These are phyloP conservation scores for Baronia brevicornis DNA, from an alignment of 2,888 invertebrate species.

Conservation along the genomic window DNA sequence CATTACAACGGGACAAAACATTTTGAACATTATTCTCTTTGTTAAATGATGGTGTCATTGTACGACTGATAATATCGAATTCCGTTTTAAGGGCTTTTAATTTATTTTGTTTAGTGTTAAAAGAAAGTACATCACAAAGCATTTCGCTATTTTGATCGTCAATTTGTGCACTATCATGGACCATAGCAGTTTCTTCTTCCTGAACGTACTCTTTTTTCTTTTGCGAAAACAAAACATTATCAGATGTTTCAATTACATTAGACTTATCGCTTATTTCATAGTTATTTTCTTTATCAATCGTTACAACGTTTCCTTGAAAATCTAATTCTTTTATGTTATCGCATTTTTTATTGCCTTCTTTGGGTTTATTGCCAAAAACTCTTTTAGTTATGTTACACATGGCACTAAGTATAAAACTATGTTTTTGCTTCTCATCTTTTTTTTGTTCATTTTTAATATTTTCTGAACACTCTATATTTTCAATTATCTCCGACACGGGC, in stretches of 20 bases:
- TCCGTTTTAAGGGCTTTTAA: no score
- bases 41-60: slow-evolving; percentile 33
- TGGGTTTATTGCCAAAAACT: slow-evolving; percentile 41
- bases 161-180: slow-evolving; percentile 58
- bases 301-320: slow-evolving; percentile 52
- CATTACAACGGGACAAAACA: slow-evolving; percentile 33
- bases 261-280: slow-evolving; percentile 22
- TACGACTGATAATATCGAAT: no score
- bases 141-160: slow-evolving; percentile 47
- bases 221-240: slow-evolving; percentile 44
- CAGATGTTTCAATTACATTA: no score
- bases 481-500: slow-evolving; percentile 4
- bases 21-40: slow-evolving; percentile 45
- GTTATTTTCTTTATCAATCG: slow-evolving; percentile 27
- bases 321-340: slow-evolving; percentile 51
- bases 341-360: slow-evolving; percentile 30
- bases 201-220: slow-evolving; percentile 58
- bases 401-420: slow-evolving; percentile 44
- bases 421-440: slow-evolving; percentile 31
- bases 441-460: slow-evolving; percentile 25
- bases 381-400: slow-evolving; percentile 55
- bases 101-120: no score
- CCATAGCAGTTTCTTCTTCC: slow-evolving; percentile 71
- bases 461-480: slow-evolving; percentile 21
- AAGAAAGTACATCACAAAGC: no score